Conservation (phyloP, 2,888 invertebrate species). For the Cheiracanthium punctorium region DNA sequence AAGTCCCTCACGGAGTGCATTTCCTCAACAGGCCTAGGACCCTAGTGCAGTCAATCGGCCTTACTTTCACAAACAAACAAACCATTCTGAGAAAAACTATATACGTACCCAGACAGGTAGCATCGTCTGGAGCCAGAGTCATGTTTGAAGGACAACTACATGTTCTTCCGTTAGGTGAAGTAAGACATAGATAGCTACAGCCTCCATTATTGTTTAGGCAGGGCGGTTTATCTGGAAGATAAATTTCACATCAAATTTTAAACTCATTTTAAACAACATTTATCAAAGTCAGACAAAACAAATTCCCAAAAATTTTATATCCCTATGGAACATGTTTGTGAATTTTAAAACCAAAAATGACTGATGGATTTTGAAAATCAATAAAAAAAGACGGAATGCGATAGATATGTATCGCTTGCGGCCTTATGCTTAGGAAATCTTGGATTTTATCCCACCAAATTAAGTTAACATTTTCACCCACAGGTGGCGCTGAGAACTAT, state of each 20-base stretch:
- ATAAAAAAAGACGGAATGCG: no score
- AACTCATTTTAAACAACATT: neutral
- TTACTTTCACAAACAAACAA: no score
- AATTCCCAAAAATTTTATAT: neutral
- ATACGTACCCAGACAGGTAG: conserved; percentile 39
- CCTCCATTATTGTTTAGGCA: conserved; percentile 78
- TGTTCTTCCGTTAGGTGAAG: conserved; percentile 3
- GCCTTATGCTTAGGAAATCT: no score
- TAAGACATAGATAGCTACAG: conserved; percentile 85
- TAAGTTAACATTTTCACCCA: no score
- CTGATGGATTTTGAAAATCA: no score
- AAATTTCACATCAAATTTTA: no score
- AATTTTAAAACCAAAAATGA: neutral
- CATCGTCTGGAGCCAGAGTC: conserved; percentile 11
- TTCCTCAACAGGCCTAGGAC: no score
- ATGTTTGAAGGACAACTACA: conserved; percentile 34
- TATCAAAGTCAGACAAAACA: neutral
- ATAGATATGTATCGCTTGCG: no score
- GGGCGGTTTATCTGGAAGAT: neutral
- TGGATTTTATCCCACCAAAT: no score
- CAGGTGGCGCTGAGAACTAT: no score
- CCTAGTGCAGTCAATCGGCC: no score
- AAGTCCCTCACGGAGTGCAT: no score
- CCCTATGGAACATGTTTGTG: neutral
- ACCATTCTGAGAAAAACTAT: neutral